A percentile compares a stretch with the other conserved stretches of the same genome.
Evolutionary conservation across 1,140 invertebrate genomes (phyloP).

Genomic region (Elymnias hypermnestra): DNA sequence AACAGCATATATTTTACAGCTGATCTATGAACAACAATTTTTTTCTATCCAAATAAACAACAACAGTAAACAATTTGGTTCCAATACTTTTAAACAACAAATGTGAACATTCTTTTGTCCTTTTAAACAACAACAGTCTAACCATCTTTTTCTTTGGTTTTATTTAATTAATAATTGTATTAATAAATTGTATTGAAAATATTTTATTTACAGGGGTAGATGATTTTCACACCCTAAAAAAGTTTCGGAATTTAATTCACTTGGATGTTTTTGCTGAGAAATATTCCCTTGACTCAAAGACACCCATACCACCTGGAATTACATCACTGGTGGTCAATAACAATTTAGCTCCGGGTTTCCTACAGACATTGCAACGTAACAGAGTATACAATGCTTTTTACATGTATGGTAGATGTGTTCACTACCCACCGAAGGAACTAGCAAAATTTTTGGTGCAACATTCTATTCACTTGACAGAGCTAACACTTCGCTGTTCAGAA

Average conservation of each 20-base stretch:
- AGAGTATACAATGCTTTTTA: slow-evolving; percentile 14
- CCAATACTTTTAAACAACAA: too few species aligned
- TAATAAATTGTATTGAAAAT: neutral
- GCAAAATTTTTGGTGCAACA: slow-evolving; percentile 14
- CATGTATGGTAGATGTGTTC: slow-evolving; percentile 31
- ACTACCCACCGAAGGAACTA: slow-evolving; percentile 17
- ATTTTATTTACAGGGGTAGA: slow-evolving; percentile 13
- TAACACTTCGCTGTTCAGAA: slow-evolving; percentile 30
- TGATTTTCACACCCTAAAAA: slow-evolving; percentile 9
- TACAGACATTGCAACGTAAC: neutral
- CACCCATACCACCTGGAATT: slow-evolving; percentile 1
- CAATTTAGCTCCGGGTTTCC: slow-evolving; percentile 11
- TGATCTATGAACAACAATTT: too few species aligned
- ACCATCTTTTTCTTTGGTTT: too few species aligned
- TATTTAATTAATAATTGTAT: neutral
- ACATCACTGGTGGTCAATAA: slow-evolving; percentile 28
- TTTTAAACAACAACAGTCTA: too few species aligned
- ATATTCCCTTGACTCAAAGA: neutral
- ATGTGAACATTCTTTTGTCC: too few species aligned
- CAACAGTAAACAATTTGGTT: too few species aligned
- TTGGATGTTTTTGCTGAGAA: slow-evolving; percentile 29
- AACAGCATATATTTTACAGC: too few species aligned
- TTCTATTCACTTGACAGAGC: slow-evolving; percentile 14
- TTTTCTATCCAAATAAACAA: too few species aligned
- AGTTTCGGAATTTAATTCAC: slow-evolving; percentile 21